Conservation (phyloP, 2,888 invertebrate genomes). For the Macrophya alboannulata region DNA sequence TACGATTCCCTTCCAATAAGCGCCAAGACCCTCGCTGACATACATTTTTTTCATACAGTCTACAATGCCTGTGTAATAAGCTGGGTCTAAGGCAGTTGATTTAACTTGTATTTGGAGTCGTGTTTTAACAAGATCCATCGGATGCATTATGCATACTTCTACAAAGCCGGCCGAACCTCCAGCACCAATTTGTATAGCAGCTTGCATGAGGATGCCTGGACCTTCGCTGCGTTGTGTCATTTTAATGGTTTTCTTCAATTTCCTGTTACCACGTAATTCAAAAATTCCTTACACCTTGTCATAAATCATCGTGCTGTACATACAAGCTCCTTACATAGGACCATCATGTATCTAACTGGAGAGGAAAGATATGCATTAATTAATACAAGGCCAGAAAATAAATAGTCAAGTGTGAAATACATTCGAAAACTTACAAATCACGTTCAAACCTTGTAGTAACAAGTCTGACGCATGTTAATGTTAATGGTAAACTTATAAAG, state of each 20-base stretch:
- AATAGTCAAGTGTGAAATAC: neutral
- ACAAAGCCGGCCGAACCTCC: slow-evolving; percentile 96
- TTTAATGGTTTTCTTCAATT: slow-evolving; percentile 18
- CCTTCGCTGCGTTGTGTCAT: slow-evolving; percentile 60
- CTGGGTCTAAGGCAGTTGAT: slow-evolving; percentile 72
- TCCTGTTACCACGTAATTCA: neutral
- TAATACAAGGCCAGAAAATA: neutral
- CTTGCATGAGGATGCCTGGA: slow-evolving; percentile 83
- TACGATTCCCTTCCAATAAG: slow-evolving; percentile 96
- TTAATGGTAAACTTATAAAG: neutral
- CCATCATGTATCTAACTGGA: neutral
- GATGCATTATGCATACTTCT: slow-evolving; percentile 98
- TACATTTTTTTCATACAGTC: slow-evolving; percentile 97
- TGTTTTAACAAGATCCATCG: slow-evolving; percentile 96
- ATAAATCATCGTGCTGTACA: neutral
- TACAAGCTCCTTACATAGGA: neutral
- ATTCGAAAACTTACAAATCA: neutral
- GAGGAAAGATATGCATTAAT: neutral
- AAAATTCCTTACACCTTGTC: neutral
- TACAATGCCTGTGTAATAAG: slow-evolving; percentile 82
- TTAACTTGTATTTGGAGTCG: slow-evolving; percentile 89
- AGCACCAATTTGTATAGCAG: slow-evolving; percentile 91
- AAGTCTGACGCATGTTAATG: neutral
- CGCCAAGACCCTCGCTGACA: slow-evolving; percentile 89
- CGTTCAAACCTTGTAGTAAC: neutral